Evolutionary conservation across 2,797 vertebrate genomes (phyloP), one percentile per base, ranked within the genome.

Genomic region (Menidia menidia): DNA sequence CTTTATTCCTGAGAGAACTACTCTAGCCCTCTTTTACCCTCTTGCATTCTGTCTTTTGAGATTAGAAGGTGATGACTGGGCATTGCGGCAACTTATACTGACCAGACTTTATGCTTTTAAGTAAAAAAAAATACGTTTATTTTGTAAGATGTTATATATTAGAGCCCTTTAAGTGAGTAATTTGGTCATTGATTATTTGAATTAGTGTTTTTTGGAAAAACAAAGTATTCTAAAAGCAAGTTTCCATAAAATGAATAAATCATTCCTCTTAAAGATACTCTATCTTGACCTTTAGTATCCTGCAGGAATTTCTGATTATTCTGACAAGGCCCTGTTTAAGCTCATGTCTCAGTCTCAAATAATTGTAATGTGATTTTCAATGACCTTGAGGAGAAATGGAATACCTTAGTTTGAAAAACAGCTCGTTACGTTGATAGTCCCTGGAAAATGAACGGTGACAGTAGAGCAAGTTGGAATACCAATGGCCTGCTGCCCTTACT

Each of bases 371-470:
- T 90, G 82, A 83, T 83, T 87, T 84, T 77, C 74, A 77, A 76
- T 90, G 89, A 92, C 91, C 88, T 91, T 93, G 90, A 72, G 62
- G 72, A 81, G 82, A 79, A 85, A 83, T 81, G 77, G 82, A 90
- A 86, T 88, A 93, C 89, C 87, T 88, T 86, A 81, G 82, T 81
- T 87, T 80, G 84, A 85, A 87, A 88, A 83, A 83, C 77, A 74
- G 83, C 84, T 91, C 87, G 88, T 91, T 92, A 90, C 47, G 64
- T 69, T 81, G 85, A 89, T 81, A 83, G 85, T 74, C 65, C 73
- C 81, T 75, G 47, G 65, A 85, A 90, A 90, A 91, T 91, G 87
- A 92, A 88, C 89, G 89, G 83, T 81, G 91, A 87, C 87, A 88
- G 81, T 74, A 59, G 77, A 75, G 72, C 59, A 14, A 75, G 72